Evolutionary conservation across 2,888 invertebrate species (phyloP).

Genomic region (Agriopis leucophaearia): DNA sequence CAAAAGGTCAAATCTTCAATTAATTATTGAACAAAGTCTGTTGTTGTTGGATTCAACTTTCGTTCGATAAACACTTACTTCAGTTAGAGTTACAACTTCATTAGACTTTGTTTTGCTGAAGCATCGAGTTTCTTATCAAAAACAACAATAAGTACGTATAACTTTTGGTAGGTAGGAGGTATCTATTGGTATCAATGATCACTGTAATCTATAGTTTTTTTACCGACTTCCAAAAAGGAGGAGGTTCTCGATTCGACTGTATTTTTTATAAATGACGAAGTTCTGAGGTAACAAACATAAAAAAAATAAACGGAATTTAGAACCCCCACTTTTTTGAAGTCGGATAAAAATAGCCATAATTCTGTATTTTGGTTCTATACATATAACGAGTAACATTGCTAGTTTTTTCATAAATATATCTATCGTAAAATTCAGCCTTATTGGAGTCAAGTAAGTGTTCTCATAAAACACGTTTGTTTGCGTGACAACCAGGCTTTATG

Average conservation of each 20-base stretch:
- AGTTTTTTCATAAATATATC: background rate
- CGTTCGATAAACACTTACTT: constrained; percentile 13
- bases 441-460: constrained; percentile 22
- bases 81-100: constrained; percentile 9
- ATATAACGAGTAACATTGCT: background rate
- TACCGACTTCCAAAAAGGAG: background rate
- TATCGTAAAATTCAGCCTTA: constrained; percentile 6
- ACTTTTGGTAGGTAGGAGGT: background rate
- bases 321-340: no score
- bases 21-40: constrained; percentile 2
- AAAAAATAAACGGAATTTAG: no score
- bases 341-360: background rate
- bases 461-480: constrained; percentile 27
- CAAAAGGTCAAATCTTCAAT: constrained; percentile 15
- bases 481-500: constrained; percentile 23
- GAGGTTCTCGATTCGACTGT: no score
- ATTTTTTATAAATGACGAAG: no score
- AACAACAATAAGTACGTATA: background rate
- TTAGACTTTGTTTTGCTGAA: constrained; percentile 17
- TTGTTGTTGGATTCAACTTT: constrained; percentile 5
- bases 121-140: constrained; percentile 13
- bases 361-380: background rate
- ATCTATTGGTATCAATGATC: background rate
- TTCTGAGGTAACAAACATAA: no score
- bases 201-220: background rate